Evolutionary conservation across 2,113 vertebrate genomes (phyloP), one percentile per base, ranked within the genome.

Genomic region (Erythrocercus mccallii): DNA sequence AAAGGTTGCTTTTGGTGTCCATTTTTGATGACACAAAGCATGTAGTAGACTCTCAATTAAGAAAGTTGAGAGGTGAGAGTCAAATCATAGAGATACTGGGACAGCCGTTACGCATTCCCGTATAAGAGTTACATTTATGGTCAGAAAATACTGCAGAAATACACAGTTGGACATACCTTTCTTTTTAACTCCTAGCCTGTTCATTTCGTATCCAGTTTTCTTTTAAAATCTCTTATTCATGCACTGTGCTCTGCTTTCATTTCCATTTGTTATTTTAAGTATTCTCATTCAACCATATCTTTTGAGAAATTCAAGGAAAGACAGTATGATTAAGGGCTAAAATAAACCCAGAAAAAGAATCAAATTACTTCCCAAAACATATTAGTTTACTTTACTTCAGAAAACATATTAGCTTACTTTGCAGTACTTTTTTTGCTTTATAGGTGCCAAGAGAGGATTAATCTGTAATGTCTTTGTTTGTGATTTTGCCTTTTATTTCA

Each of bases 401-500:
- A 97, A 97, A 97, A 96, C 62, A 48, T 97, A 91, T 86, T 97
- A 69, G 38, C 85, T 97, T 97, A 90, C 97, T 97, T 95, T 94
- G 92, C 88, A 74, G 90, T 96, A 89, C 79, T 95, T 96, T 76
- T 92, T 96, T 93, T 96, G 86, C 86, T 94, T 94, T 88, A 21
- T 61, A 33, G 25, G 77, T 97, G 96, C 96, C 97, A 98, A 94
- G 86, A 97, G 78, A 76, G 86, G 92, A 97, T 98, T 98, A 97
- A 86, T 73, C 80, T 94, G 47, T 74, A 90, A 93, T 64, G 10
- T 40, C 90, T 95, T 89, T 95, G 81, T 94, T 96, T 96, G 94
- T 96, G 95, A 97, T 83, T 93, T 96, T 95, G 90, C 91, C 92
- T 97, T 97, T 96, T 96, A 95, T 97, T 98, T 97, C 77, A 80